Conservation (phyloP, 2,888 invertebrate genomes). For the Plagodis pulveraria region DNA sequence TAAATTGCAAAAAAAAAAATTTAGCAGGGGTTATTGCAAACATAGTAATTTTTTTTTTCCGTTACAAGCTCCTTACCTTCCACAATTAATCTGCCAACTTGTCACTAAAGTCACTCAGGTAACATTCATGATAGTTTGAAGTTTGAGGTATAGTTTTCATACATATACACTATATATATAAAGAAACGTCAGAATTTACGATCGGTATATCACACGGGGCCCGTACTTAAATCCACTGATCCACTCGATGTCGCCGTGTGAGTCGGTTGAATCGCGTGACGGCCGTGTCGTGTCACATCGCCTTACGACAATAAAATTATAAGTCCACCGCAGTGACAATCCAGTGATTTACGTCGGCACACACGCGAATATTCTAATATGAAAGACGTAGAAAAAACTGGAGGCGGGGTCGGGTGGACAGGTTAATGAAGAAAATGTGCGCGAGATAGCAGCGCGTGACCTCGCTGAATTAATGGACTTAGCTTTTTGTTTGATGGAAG, state of each 20-base stretch:
- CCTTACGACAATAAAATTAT: slow-evolving; percentile 84
- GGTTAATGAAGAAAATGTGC: slow-evolving; percentile 78
- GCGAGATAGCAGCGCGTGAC: slow-evolving; percentile 73
- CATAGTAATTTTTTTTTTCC: too few species aligned
- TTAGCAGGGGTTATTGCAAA: too few species aligned
- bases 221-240: neutral
- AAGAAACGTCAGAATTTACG: too few species aligned
- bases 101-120: too few species aligned
- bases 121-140: too few species aligned
- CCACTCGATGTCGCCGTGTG: slow-evolving; percentile 47
- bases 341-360: slow-evolving; percentile 82
- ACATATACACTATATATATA: too few species aligned
- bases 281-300: slow-evolving; percentile 70
- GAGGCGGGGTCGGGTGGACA: slow-evolving; percentile 65
- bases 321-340: slow-evolving; percentile 84
- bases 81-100: too few species aligned
- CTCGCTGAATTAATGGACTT: slow-evolving; percentile 39
- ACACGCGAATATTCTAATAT: slow-evolving; percentile 82
- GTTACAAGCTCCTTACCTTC: too few species aligned
- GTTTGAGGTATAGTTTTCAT: too few species aligned
- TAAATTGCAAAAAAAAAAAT: too few species aligned
- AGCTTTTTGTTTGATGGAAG: slow-evolving; percentile 33
- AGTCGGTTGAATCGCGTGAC: slow-evolving; percentile 70
- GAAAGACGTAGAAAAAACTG: slow-evolving; percentile 66
- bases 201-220: too few species aligned